Base-by-base conservation (phyloP, 2,888 invertebrate species). In the Meloe dianella region DNA sequence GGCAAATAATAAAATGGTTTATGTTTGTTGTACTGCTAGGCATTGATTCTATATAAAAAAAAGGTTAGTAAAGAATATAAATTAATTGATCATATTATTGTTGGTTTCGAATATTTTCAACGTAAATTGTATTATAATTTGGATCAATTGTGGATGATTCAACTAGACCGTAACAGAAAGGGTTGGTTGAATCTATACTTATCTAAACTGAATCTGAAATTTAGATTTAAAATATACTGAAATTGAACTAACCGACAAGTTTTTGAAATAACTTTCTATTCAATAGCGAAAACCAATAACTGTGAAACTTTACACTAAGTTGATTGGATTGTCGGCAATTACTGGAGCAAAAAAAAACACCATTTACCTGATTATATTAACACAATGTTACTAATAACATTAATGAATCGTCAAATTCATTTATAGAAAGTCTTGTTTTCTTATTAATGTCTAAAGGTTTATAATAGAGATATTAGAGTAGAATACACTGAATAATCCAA, bases 1-100 rank as follows among this genome's bases (percentile, higher is more conserved):
- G 65, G 63, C n/a, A 68, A 68, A 68, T 66, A 68, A 68, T 66
- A 63, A 60, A 65, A 61, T 63, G 60, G 54, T 63, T 68, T 68
- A 66, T 66, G 63, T 68, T 65, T 56, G 63, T 38, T 56, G 30
- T 64, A 62, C 56, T 56, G 60, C 20, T 35, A 54, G 7, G 7
- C n/a, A n/a, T n/a, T n/a, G n/a, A n/a, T n/a, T n/a, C n/a, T n/a
- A n/a, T n/a, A n/a, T n/a, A n/a, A n/a, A n/a, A n/a, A n/a, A n/a
- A n/a, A n/a, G n/a, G n/a, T n/a, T n/a, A n/a, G n/a, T n/a, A n/a
- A n/a, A n/a, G n/a, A n/a, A n/a, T n/a, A n/a, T n/a, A n/a, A n/a
- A n/a, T n/a, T n/a, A n/a, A n/a, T n/a, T n/a, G n/a, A n/a, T n/a
- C n/a, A n/a, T 32, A 27, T 27, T 4, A 27, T 27, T 27, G 4